Percentiles rank a stretch among this genome's conserved stretches.
Conservation (phyloP, 2,113 vertebrate genomes). For the Hylia prasina region DNA sequence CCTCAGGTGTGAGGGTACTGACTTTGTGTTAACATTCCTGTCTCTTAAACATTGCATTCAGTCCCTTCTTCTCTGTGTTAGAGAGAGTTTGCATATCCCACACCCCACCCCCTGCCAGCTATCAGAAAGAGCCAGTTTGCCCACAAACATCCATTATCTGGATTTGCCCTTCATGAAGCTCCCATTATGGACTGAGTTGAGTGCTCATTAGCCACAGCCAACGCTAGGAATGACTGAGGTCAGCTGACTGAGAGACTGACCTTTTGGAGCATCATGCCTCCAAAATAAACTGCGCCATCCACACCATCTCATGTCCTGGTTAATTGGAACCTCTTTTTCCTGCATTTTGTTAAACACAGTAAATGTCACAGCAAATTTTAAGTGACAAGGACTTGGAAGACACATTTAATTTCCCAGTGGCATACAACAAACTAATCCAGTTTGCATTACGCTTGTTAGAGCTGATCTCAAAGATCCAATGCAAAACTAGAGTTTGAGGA, state of each 20-base stretch:
- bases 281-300: conserved; percentile 72
- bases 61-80: background rate
- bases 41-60: background rate
- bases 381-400: conserved; percentile 73
- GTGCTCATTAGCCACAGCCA: conserved; percentile 86
- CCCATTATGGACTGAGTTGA: conserved; percentile 41
- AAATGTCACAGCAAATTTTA: conserved; percentile 89
- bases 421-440: conserved; percentile 53
- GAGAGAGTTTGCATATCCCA: background rate
- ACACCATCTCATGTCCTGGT: conserved; percentile 83
- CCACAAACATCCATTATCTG: background rate
- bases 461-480: conserved; percentile 62
- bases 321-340: conserved; percentile 85
- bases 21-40: background rate
- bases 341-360: conserved; percentile 73
- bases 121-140: background rate
- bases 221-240: conserved; percentile 56
- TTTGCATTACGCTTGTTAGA: conserved; percentile 73
- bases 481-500: conserved; percentile 36
- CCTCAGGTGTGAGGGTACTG: background rate
- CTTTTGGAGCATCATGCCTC: conserved; percentile 81
- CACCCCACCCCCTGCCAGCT: background rate
- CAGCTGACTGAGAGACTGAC: conserved; percentile 82
- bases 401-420: conserved; percentile 71
- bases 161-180: background rate